A percentile compares a stretch with the other conserved stretches of the same genome.
Evolutionary conservation across 2,888 invertebrate genomes (phyloP).

Genomic region (Watsonalla cultraria): DNA sequence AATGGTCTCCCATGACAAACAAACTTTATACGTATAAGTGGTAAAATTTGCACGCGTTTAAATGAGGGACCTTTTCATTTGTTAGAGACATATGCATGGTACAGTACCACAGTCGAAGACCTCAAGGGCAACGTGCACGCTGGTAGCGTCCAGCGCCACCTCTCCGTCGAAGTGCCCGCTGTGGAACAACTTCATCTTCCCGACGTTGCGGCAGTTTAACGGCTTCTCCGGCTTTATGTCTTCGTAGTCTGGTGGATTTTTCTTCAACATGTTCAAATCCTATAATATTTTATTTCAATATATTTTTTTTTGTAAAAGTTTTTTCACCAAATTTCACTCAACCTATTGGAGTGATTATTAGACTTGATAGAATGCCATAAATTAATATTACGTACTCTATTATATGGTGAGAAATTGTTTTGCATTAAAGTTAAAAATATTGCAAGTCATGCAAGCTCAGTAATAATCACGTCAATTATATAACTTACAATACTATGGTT

Average conservation of each 20-base stretch:
- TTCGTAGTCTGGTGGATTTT: constrained; percentile 18
- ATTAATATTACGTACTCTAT: no score
- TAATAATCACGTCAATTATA: neutral
- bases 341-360: no score
- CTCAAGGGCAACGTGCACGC: constrained; percentile 58
- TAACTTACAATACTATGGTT: constrained; percentile 57
- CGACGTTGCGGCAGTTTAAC: constrained; percentile 42
- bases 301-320: no score
- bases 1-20: no score
- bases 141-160: constrained; percentile 54
- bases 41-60: no score
- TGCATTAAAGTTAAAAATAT: neutral
- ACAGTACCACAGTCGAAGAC: constrained; percentile 61
- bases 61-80: no score
- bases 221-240: constrained; percentile 35
- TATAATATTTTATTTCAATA: constrained; percentile 15
- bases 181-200: constrained; percentile 38
- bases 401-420: no score
- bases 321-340: no score
- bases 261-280: constrained; percentile 52
- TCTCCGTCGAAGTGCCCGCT: constrained; percentile 55
- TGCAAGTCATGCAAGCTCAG: neutral
- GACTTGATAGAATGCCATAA: no score
- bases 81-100: no score
- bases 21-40: no score